Evolutionary conservation across 2,113 vertebrate genomes (phyloP), one percentile per base, ranked within the genome.

Genomic region (Austrofundulus limnaeus): DNA sequence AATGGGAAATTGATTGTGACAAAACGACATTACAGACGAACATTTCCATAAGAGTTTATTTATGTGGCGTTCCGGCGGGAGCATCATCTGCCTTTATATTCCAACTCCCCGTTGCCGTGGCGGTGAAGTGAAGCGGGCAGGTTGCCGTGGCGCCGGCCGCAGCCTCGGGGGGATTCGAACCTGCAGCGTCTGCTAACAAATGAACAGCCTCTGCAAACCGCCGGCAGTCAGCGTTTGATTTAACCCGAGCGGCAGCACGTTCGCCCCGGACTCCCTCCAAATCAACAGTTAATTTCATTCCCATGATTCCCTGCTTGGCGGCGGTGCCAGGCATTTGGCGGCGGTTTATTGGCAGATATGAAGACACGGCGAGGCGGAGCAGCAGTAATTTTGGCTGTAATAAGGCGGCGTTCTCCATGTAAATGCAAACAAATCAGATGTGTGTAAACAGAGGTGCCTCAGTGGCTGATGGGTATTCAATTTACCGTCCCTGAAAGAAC

Each of bases 1-100:
- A 88, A 88, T 86, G 75, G 80, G 86, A 86, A 84, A 88, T 86
- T 86, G 86, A 88, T 88, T 84, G 80, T 85, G 82, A 85, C 84
- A 81, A 85, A 86, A 84, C 53, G 67, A 86, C 75, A 59, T 86
- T 86, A 85, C 81, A 74, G 81, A 66, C 47, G 28, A 47, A 82
- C 79, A 81, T 88, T 88, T 88, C 77, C 82, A 83, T 86, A 71
- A 82, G 75, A 83, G 75, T 83, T 86, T 86, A 83, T 88, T 85
- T 81, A 73, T 31, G 66, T 14, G 0, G 31, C 5, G 54, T 73
- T 54, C 84, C 82, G 20, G n/a, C 16, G 82, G 82, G 84, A 83
- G 50, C 76, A 64, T 72, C 80, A 41, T 58, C 77, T 82, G 39
- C 76, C 66, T 67, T 73, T 76, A 80, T 76, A 84, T 85, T 78